Evolutionary conservation across 2,113 vertebrate genomes (phyloP), one percentile per base, ranked within the genome.

Genomic region (Silurus meridionalis): DNA sequence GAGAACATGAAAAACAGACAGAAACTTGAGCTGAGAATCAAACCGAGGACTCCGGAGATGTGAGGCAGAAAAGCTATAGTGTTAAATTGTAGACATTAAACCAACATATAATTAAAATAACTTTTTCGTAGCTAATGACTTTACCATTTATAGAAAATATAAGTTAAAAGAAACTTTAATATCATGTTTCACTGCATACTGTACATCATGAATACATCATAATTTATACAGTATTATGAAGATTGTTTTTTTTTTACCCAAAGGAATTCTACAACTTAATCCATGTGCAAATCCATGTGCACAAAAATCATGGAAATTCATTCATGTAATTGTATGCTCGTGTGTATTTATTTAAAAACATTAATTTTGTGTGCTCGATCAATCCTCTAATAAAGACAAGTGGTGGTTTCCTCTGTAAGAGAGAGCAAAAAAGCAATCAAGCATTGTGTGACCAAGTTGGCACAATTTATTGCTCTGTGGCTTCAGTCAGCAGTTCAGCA

Each of bases 401-500:
- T 57, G n/a, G 58, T 25, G 13, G 17, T 63, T 63, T 52, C 0
- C 37, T 46, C 83, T 48, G 50, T 69, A 37, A 46, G 58, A 66
- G 37, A 67, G 55, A 9, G 8, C 6, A n/a, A 82, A 48, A 74
- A 48, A 61, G 55, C 71, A 50, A 48, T 74, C 52, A 63, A 57
- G 61, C 6, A 7, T 23, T 79, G 15, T 61, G 46, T 28, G 83
- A 55, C 60, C 25, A 64, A 13, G n/a, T n/a, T 64, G 75, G 60
- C 48, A 66, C 74, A 13, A 78, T 79, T 55, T 66, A 85, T 52
- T 52, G 52, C 75, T 85, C 23, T 80, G n/a, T 23, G 63, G 66
- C 75, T 60, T 86, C 58, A 82, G 55, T 71, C 48, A 52, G 52
- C 53, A 67, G 48, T 82, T 82, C 64, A 74, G 55, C 57, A 46